These are phyloP conservation scores for Peromyscus nudipes DNA, from an alignment of 2,797 vertebrate species.

Conservation along the genomic window DNA sequence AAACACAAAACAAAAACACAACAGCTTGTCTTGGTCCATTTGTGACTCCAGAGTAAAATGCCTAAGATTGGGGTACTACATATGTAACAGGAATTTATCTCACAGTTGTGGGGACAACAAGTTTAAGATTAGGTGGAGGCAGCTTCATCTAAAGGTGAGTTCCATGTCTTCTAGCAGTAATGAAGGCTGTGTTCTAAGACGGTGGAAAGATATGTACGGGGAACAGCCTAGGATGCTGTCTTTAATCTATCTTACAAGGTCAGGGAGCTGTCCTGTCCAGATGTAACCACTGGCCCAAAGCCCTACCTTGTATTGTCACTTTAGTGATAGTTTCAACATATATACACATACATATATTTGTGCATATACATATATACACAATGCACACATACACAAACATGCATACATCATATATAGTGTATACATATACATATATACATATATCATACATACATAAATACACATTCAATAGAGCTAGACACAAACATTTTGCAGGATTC, in stretches of 20 bases:
- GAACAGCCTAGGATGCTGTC: neutral
- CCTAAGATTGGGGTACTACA: neutral
- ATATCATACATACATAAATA: neutral
- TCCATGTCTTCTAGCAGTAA: neutral
- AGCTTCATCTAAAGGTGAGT: neutral
- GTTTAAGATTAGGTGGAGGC: neutral
- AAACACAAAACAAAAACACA: neutral
- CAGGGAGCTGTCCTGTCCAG: neutral
- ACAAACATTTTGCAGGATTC: neutral
- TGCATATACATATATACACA: neutral
- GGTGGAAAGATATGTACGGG: fast-evolving
- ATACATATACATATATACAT: neutral
- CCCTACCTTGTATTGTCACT: neutral
- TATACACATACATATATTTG: neutral
- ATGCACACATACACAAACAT: neutral
- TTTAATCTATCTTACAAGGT: neutral
- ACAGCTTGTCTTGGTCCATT: neutral
- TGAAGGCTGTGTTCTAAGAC: fast-evolving
- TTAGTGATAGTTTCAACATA: neutral
- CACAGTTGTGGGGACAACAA: neutral
- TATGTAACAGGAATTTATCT: neutral
- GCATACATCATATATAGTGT: neutral
- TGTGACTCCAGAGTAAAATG: neutral
- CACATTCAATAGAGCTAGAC: neutral
- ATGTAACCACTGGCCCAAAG: neutral